Percentiles rank a stretch among this genome's conserved stretches.
These are phyloP conservation scores for Calonectris borealis DNA, from an alignment of 2,113 vertebrate species.

Conservation along the genomic window DNA sequence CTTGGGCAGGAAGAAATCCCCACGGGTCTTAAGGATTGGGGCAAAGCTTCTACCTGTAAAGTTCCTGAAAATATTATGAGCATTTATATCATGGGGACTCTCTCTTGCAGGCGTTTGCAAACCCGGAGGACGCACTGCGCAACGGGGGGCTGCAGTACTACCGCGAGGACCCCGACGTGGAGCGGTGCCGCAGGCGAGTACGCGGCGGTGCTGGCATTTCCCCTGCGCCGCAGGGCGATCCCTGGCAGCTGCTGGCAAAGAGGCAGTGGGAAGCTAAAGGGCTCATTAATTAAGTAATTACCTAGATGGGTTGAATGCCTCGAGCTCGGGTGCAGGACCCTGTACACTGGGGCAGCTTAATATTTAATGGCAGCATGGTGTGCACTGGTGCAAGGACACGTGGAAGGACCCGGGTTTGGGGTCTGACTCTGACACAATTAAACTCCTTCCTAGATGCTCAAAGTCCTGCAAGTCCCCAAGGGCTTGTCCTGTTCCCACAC, in stretches of 20 bases:
- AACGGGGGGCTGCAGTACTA: conserved; percentile 85
- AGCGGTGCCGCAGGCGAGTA: conserved; percentile 84
- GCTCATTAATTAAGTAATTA: not conserved
- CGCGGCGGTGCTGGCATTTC: rapidly evolving
- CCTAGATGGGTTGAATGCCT: not conserved
- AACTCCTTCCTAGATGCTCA: not conserved
- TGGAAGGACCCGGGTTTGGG: rapidly evolving
- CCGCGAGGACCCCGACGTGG: conserved; percentile 84
- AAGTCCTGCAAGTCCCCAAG: rapidly evolving
- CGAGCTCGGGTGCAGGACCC: not conserved
- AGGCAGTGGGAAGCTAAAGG: not conserved
- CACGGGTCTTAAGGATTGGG: not conserved
- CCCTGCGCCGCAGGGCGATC: rapidly evolving
- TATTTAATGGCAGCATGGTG: not conserved
- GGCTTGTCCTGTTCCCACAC: not conserved
- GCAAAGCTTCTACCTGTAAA: not conserved
- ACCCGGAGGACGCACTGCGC: conserved; percentile 88
- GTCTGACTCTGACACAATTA: not conserved
- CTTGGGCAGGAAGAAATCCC: not conserved
- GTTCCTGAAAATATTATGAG: not conserved
- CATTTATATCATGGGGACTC: rapidly evolving
- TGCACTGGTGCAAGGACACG: not conserved
- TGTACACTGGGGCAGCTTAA: not conserved
- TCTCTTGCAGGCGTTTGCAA: conserved; percentile 87
- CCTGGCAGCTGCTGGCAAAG: not conserved